Percentiles rank a stretch among this genome's conserved stretches.
Conservation (phyloP, 2,888 invertebrate species). For the Ypsolopha sequella region DNA sequence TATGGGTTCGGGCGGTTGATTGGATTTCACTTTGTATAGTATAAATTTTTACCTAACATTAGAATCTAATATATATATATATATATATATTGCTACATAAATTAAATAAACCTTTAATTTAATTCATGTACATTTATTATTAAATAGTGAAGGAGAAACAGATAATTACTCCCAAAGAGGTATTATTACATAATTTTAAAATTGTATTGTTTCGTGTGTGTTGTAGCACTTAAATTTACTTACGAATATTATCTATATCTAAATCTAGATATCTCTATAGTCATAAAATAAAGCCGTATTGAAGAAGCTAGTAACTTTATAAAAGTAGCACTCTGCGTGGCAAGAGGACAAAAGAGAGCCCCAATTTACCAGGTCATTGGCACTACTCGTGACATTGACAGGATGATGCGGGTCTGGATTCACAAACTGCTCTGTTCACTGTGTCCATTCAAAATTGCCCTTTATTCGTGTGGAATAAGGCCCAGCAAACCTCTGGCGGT, state of each 20-base stretch:
- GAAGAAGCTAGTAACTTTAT: background rate
- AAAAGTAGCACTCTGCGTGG: background rate
- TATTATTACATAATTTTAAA: background rate
- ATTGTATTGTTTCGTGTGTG: too few species aligned
- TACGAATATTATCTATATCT: background rate
- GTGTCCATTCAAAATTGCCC: too few species aligned
- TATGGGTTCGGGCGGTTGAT: too few species aligned
- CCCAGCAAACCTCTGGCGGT: too few species aligned
- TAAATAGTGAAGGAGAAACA: background rate
- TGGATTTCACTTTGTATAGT: too few species aligned
- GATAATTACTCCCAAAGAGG: background rate
- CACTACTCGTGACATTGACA: background rate
- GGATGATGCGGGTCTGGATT: background rate
- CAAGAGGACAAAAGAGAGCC: slow-evolving; percentile 11
- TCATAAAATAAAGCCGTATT: background rate
- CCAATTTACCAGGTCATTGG: slow-evolving; percentile 18
- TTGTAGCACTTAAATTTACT: background rate
- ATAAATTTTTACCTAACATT: too few species aligned
- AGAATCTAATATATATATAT: too few species aligned
- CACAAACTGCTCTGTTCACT: too few species aligned
- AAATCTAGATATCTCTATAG: too few species aligned
- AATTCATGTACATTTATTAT: background rate
- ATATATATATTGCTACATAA: too few species aligned
- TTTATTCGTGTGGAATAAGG: too few species aligned
- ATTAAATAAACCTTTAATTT: background rate